Evolutionary conservation across 1,140 invertebrate species (phyloP).

Genomic region (Drosophila ercepeae): DNA sequence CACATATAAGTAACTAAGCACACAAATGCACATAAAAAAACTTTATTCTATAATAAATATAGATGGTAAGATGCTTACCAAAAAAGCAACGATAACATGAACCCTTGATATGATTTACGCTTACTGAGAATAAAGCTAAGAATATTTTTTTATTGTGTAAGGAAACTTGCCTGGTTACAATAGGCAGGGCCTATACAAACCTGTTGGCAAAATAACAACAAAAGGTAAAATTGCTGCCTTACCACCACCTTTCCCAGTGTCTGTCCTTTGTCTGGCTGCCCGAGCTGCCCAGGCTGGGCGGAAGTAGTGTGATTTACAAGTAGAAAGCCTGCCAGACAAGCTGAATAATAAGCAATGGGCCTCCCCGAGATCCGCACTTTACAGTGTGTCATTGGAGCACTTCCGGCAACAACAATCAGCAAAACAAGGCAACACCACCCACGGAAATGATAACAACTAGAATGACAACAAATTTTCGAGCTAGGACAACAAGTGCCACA

Average conservation of each 20-base stretch:
- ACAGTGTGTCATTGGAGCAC: slow-evolving; percentile 45
- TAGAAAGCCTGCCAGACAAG: slow-evolving; percentile 28
- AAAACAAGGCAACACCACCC: neutral
- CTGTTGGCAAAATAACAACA: slow-evolving; percentile 46
- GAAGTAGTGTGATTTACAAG: slow-evolving; percentile 80
- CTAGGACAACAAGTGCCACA: slow-evolving; percentile 2
- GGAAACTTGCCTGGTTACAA: slow-evolving; percentile 46
- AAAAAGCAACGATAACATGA: too few species aligned
- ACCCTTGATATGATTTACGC: too few species aligned
- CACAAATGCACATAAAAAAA: neutral
- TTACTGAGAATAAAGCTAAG: too few species aligned
- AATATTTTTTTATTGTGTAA: neutral
- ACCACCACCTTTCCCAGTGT: slow-evolving; percentile 15
- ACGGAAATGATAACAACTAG: slow-evolving; percentile 1
- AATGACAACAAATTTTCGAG: neutral
- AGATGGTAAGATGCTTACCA: neutral
- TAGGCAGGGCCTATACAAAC: slow-evolving; percentile 53
- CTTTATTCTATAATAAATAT: neutral
- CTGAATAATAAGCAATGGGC: slow-evolving; percentile 59
- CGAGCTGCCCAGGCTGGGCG: slow-evolving; percentile 37
- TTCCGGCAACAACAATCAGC: slow-evolving; percentile 29
- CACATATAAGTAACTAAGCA: slow-evolving; percentile 23
- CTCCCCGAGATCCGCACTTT: slow-evolving; percentile 26
- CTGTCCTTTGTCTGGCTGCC: slow-evolving; percentile 41
- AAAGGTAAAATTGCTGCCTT: slow-evolving; percentile 21